Evolutionary conservation across 2,113 vertebrate species (phyloP).

Genomic region (Urocitellus parryii): DNA sequence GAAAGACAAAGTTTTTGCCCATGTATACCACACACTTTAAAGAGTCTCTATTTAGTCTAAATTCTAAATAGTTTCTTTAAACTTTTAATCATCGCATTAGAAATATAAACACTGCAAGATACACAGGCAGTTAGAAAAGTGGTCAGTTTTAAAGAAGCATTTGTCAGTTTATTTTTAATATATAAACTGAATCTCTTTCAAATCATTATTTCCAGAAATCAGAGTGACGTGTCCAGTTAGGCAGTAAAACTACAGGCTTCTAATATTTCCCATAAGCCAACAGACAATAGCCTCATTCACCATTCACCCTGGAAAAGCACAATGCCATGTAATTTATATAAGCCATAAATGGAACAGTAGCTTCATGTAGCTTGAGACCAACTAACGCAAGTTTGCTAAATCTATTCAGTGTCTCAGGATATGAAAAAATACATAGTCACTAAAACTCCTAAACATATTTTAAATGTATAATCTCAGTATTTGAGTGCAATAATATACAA

Average conservation of each 20-base stretch:
- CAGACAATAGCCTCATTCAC: constrained; percentile 88
- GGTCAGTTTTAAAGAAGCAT: constrained; percentile 32
- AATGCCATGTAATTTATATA: constrained; percentile 89
- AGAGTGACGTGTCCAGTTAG: constrained; percentile 73
- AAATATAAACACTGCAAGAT: constrained; percentile 61
- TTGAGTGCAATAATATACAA: neutral
- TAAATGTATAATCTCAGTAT: constrained; percentile 40
- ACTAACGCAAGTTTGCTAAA: constrained; percentile 74
- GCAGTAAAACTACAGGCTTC: constrained; percentile 80
- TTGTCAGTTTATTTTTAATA: constrained; percentile 72
- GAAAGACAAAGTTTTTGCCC: constrained; percentile 20
- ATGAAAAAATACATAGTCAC: constrained; percentile 50
- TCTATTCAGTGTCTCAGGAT: constrained; percentile 65
- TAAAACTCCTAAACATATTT: constrained; percentile 42
- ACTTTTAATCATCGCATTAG: neutral
- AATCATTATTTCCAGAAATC: constrained; percentile 79
- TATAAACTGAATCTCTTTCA: constrained; percentile 71
- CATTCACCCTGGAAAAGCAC: constrained; percentile 86
- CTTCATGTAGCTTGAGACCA: constrained; percentile 77
- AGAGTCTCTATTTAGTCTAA: constrained; percentile 64
- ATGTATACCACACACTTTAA: constrained; percentile 45
- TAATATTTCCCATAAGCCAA: constrained; percentile 83
- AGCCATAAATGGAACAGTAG: constrained; percentile 86
- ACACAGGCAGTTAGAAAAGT: constrained; percentile 40
- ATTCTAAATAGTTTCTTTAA: constrained; percentile 36